phyloP scores from a whole-genome alignment of 1,140 invertebrate species.

The Caerostris darwini region DNA sequence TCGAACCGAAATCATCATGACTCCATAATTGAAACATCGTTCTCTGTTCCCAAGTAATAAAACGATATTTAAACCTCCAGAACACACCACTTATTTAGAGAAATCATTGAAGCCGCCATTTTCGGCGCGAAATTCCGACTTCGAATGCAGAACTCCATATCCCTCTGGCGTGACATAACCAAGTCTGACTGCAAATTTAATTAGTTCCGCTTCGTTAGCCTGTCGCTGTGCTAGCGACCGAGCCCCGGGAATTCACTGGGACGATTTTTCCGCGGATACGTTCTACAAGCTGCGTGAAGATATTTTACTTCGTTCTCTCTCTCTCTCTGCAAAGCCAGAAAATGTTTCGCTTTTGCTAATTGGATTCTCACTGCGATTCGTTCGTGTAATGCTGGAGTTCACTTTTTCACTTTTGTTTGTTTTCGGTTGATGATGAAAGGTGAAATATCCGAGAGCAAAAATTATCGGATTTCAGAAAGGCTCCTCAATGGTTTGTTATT shows the following conservation, averaged over 20 bases:
- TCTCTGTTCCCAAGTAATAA: conserved; percentile 9
- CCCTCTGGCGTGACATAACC: conserved; percentile 7
- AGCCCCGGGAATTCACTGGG: conserved; percentile 63
- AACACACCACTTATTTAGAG: conserved; percentile 31
- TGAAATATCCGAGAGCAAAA: conserved; percentile 20
- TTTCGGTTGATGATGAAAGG: not conserved
- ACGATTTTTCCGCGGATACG: conserved; percentile 69
- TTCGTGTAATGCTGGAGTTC: not conserved
- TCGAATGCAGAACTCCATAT: not conserved
- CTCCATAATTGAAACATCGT: conserved; percentile 54
- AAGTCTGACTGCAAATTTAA: conserved; percentile 68
- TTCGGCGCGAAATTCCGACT: not conserved
- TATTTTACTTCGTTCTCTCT: conserved; percentile 2
- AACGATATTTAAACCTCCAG: conserved; percentile 52
- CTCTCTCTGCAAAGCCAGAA: not conserved
- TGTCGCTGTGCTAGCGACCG: conserved; percentile 59
- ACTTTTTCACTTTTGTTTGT: conserved; percentile 48
- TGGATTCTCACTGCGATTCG: conserved; percentile 31
- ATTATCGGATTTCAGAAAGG: conserved; percentile 22
- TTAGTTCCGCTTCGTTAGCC: conserved; percentile 74
- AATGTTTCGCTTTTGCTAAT: conserved; percentile 58
- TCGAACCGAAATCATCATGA: conserved; percentile 17
- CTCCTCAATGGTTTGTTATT: not conserved
- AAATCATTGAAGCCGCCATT: not conserved
- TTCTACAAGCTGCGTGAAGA: conserved; percentile 31